phyloP scores from a whole-genome alignment of 2,113 vertebrate genomes.

The Scatophagus argus region DNA sequence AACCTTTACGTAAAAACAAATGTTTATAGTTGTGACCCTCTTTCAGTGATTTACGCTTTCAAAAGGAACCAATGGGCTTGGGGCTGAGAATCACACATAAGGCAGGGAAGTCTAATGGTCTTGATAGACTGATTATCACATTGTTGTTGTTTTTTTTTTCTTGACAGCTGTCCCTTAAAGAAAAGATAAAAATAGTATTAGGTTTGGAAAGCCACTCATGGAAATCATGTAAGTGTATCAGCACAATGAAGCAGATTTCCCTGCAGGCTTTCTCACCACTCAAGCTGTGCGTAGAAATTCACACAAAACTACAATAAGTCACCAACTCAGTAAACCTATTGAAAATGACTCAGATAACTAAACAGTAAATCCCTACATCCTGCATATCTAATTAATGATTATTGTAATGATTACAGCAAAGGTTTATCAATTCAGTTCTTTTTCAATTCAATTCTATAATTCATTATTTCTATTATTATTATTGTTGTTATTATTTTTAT shows the following conservation, averaged over 20 bases:
- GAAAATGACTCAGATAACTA: neutral
- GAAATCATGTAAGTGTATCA: neutral
- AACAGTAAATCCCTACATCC: neutral
- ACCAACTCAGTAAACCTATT: neutral
- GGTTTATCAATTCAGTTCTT: rapidly evolving
- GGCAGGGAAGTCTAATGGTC: neutral
- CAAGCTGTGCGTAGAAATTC: too few relatives aligned
- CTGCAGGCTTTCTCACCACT: neutral
- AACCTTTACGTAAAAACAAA: neutral
- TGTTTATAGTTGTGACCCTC: too few relatives aligned
- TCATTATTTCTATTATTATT: neutral
- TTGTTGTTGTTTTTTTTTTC: neutral
- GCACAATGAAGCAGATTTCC: too few relatives aligned
- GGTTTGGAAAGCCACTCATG: neutral
- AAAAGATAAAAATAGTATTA: neutral
- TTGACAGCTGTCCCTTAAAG: neutral
- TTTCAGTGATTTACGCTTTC: neutral
- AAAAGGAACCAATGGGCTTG: neutral
- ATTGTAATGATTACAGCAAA: neutral
- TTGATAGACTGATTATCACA: neutral
- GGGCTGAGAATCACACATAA: neutral
- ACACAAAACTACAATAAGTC: neutral
- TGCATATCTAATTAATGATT: neutral
- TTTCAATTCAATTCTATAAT: neutral
- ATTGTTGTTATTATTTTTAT: too few relatives aligned